A percentile compares a stretch with the other conserved stretches of the same genome.
phyloP scores from a whole-genome alignment of 2,888 invertebrate species.

The Tetanocera ferruginea region DNA sequence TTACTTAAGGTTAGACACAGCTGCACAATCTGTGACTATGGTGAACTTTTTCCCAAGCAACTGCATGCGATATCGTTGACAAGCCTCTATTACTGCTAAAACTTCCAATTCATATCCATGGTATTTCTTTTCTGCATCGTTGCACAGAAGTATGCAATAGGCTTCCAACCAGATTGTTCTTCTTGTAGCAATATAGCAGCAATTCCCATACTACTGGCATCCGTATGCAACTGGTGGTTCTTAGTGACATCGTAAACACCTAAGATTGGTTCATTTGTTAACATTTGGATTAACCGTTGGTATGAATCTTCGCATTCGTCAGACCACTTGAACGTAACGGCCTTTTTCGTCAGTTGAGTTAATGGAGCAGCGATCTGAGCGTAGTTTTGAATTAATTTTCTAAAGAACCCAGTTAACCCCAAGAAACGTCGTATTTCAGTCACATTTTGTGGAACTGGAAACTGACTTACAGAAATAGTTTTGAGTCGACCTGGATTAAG shows the following conservation, averaged over 20 bases:
- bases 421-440: constrained; percentile 39
- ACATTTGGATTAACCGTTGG: not conserved
- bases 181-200: constrained; percentile 33
- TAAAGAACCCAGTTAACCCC: constrained; percentile 31
- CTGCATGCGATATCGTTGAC: constrained; percentile 31
- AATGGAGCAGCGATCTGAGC: constrained; percentile 15
- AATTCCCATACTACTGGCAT: constrained; percentile 37
- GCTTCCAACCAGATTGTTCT: not conserved
- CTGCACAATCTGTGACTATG: constrained; percentile 35
- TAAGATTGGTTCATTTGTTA: constrained; percentile 34
- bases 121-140: constrained; percentile 13
- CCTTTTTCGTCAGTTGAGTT: constrained; percentile 16
- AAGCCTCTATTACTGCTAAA: constrained; percentile 21
- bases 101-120: constrained; percentile 31
- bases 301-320: not conserved
- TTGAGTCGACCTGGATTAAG: constrained; percentile 40
- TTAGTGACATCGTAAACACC: constrained; percentile 31
- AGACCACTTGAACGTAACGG: not conserved
- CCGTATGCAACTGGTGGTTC: constrained; percentile 37
- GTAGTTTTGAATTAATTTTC: constrained; percentile 22
- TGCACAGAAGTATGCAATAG: constrained; percentile 30
- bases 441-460: constrained; percentile 36
- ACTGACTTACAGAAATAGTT: constrained; percentile 38
- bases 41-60: constrained; percentile 23
- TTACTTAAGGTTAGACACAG: not conserved